Evolutionary conservation across 2,888 invertebrate species (phyloP).

Genomic region (Apotomis betuletana): DNA sequence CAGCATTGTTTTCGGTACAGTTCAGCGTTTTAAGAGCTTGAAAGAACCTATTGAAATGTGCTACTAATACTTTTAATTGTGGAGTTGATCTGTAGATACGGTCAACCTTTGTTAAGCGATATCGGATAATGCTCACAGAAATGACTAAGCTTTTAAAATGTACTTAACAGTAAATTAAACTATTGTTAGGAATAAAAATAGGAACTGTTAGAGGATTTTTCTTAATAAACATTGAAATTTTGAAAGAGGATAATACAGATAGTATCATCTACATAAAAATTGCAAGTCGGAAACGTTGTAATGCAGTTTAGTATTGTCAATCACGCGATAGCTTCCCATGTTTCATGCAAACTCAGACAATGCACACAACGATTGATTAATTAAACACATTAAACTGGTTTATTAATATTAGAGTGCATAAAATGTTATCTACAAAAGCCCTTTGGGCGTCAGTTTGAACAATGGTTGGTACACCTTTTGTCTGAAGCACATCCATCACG

Average conservation of each 20-base stretch:
- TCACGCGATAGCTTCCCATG: slow-evolving; percentile 42
- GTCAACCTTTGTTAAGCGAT: slow-evolving; percentile 50
- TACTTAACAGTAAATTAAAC: slow-evolving; percentile 26
- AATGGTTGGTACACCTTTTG: slow-evolving; percentile 71
- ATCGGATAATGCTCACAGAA: slow-evolving; percentile 37
- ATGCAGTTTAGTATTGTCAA: slow-evolving; percentile 10
- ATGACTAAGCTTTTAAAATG: slow-evolving; percentile 35
- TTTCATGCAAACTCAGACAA: slow-evolving; percentile 57
- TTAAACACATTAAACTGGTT: slow-evolving; percentile 76
- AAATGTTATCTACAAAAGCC: slow-evolving; percentile 61
- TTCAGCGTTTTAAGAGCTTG: slow-evolving; percentile 69
- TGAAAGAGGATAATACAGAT: not conserved
- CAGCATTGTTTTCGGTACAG: slow-evolving; percentile 60
- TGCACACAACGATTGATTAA: slow-evolving; percentile 69
- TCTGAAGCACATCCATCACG: slow-evolving; percentile 78
- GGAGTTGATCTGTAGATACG: slow-evolving; percentile 65
- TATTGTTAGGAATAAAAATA: slow-evolving; percentile 33
- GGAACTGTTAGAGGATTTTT: not conserved
- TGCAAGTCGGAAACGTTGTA: slow-evolving; percentile 17
- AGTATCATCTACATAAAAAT: slow-evolving; percentile 14
- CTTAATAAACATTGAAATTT: slow-evolving; percentile 2
- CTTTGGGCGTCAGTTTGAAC: slow-evolving; percentile 64
- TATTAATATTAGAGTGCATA: slow-evolving; percentile 71
- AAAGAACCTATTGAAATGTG: slow-evolving; percentile 66
- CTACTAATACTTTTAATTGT: slow-evolving; percentile 65